Conservation (phyloP, 2,797 vertebrate species). For the Peromyscus melanophrys region DNA sequence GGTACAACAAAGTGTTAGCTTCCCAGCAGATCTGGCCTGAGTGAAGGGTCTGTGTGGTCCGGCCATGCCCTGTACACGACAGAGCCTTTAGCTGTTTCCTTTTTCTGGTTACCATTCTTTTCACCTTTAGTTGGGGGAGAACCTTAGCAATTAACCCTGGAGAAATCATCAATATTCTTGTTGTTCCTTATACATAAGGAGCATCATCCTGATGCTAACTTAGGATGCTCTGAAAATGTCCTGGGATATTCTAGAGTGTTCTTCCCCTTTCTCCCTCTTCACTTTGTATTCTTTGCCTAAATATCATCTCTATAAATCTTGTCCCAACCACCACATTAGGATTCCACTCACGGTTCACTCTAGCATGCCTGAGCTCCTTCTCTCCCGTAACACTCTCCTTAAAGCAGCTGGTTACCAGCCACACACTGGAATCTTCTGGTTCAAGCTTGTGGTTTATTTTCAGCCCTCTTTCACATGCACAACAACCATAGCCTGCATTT, state of each 20-base stretch:
- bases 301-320: background rate
- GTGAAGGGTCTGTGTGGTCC: no score
- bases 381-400: background rate
- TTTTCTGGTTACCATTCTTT: fast-evolving
- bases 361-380: fast-evolving
- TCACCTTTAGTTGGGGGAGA: background rate
- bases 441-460: background rate
- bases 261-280: background rate
- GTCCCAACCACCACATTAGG: background rate
- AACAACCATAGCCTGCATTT: background rate
- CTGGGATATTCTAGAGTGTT: background rate
- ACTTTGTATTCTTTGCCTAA: background rate
- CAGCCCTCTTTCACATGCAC: background rate
- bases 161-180: background rate
- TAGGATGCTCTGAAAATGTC: background rate
- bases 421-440: no score
- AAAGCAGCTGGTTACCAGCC: background rate
- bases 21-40: constrained; percentile 28
- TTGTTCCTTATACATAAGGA: background rate
- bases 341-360: background rate
- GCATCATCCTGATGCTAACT: fast-evolving
- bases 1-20: background rate
- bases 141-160: background rate
- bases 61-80: fast-evolving
- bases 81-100: no score